Evolutionary conservation across 2,888 invertebrate species (phyloP).

Genomic region (Pegoplata infirma): DNA sequence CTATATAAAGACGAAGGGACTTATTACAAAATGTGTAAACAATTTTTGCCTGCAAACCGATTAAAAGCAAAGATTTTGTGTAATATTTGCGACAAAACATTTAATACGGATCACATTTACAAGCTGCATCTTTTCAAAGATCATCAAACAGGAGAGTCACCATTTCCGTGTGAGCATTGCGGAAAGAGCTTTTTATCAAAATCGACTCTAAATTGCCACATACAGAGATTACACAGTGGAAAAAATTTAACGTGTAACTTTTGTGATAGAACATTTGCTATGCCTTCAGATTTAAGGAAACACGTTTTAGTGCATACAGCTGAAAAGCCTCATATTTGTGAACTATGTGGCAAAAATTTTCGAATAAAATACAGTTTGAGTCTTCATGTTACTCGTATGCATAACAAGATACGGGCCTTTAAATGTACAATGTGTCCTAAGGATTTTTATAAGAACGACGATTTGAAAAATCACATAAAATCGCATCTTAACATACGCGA

Average conservation of each 20-base stretch:
- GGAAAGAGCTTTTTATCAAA: conserved; percentile 68
- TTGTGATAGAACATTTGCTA: conserved; percentile 68
- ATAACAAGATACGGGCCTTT: conserved; percentile 62
- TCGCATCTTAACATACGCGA: conserved; percentile 73
- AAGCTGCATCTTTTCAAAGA: conserved; percentile 69
- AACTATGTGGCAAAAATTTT: conserved; percentile 71
- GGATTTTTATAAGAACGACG: conserved; percentile 69
- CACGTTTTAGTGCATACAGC: conserved; percentile 70
- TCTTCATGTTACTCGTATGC: conserved; percentile 66
- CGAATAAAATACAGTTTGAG: conserved; percentile 67
- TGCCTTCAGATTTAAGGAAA: conserved; percentile 66
- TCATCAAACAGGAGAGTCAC: conserved; percentile 70
- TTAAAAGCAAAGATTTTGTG: conserved; percentile 67
- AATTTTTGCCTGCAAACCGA: conserved; percentile 67
- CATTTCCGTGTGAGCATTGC: conserved; percentile 68
- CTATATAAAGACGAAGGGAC: conserved; percentile 63
- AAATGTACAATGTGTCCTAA: conserved; percentile 66
- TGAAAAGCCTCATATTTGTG: conserved; percentile 69
- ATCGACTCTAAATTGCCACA: conserved; percentile 64
- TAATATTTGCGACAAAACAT: conserved; percentile 66
- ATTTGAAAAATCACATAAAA: conserved; percentile 72
- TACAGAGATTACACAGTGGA: conserved; percentile 68
- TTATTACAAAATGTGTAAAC: conserved; percentile 65
- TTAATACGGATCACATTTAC: conserved; percentile 66
- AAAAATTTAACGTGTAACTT: conserved; percentile 68